Conservation (phyloP, 2,113 vertebrate genomes). For the Gracilinanus agilis region DNA sequence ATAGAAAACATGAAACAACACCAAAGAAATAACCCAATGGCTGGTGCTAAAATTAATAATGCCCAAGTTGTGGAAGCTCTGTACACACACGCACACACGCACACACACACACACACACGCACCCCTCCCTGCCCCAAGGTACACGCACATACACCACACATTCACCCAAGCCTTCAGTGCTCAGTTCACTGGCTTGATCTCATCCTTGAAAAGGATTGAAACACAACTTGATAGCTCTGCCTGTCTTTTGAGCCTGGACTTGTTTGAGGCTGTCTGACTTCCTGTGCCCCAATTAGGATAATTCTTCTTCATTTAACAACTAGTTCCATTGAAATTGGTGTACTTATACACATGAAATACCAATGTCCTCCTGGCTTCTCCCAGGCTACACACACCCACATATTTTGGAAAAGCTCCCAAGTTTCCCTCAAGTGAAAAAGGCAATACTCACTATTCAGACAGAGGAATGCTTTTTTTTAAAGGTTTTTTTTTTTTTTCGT, state of each 20-base stretch:
- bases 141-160: not conserved
- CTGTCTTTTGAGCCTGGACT: constrained; percentile 60
- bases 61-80: not conserved
- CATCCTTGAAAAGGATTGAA: not conserved
- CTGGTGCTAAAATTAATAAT: not conserved
- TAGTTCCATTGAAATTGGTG: constrained; percentile 62
- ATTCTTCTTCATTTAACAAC: constrained; percentile 79
- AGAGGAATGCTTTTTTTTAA: constrained; percentile 65
- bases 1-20: not conserved
- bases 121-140: not conserved
- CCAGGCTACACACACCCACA: constrained; percentile 53
- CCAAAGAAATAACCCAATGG: not conserved
- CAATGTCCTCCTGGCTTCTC: constrained; percentile 68
- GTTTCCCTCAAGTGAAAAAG: constrained; percentile 62
- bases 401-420: constrained; percentile 73
- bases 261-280: constrained; percentile 70
- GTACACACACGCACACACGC: too few relatives aligned
- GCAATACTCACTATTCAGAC: constrained; percentile 65
- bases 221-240: constrained; percentile 42
- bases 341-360: constrained; percentile 72
- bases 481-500: not conserved
- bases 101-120: too few relatives aligned
- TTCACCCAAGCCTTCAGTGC: not conserved
- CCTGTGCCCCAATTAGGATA: constrained; percentile 66
- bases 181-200: not conserved